phyloP scores from a whole-genome alignment of 2,113 vertebrate species.

The Reinhardtius hippoglossoides region DNA sequence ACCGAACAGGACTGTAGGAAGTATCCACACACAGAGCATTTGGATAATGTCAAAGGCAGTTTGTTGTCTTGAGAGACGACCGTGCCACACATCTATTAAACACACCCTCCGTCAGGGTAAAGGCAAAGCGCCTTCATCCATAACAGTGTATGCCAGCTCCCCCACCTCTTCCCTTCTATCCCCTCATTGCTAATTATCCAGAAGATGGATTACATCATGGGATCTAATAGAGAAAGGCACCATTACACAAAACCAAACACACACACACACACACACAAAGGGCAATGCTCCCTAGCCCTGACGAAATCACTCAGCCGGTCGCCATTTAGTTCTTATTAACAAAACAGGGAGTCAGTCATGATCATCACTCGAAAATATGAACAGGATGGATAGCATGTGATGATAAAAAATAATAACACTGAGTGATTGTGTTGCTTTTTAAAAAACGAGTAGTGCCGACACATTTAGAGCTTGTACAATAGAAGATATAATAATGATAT shows the following conservation, averaged over 20 bases:
- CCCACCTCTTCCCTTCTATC: slow-evolving; percentile 53
- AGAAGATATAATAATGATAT: neutral
- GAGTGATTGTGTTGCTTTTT: slow-evolving; percentile 43
- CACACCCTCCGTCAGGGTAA: slow-evolving; percentile 46
- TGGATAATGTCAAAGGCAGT: neutral
- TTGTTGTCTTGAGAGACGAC: slow-evolving; percentile 26
- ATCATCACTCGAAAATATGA: slow-evolving; percentile 43
- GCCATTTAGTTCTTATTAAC: slow-evolving; percentile 63
- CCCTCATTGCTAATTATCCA: slow-evolving; percentile 75
- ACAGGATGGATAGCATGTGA: slow-evolving; percentile 30
- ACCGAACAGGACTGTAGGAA: neutral
- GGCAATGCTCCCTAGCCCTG: slow-evolving; percentile 35
- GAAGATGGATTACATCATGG: slow-evolving; percentile 79
- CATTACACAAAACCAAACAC: slow-evolving; percentile 52
- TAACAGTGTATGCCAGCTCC: slow-evolving; percentile 47
- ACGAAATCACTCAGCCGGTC: slow-evolving; percentile 62
- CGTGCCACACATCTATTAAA: slow-evolving; percentile 49
- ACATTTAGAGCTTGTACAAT: neutral
- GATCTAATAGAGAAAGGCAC: slow-evolving; percentile 71
- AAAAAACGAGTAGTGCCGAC: neutral
- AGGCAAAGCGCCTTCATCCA: slow-evolving; percentile 55
- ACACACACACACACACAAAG: slow-evolving; percentile 37
- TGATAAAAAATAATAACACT: slow-evolving; percentile 36
- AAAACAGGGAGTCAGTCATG: slow-evolving; percentile 27
- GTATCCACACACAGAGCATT: neutral